phyloP scores from a whole-genome alignment of 1,140 invertebrate species.

The Limonius californicus region DNA sequence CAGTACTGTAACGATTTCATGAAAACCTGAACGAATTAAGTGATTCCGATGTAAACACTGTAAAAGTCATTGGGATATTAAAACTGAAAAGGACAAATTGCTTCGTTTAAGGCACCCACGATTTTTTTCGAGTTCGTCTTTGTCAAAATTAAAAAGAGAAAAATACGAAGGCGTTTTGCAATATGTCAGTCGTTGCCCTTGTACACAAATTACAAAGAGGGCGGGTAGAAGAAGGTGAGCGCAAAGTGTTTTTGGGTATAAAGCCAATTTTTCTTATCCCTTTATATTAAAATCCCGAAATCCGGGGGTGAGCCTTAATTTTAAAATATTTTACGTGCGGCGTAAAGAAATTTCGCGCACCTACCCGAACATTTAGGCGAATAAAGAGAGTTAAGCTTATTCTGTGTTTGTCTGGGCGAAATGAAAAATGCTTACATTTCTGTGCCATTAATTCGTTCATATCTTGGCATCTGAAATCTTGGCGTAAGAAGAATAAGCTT shows the following conservation, averaged over 20 bases:
- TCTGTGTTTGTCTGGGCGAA: neutral
- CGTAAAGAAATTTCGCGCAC: neutral
- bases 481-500: neutral
- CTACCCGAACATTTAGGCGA: neutral
- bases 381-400: neutral
- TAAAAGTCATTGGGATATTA: too few species aligned
- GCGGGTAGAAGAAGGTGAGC: neutral
- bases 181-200: neutral
- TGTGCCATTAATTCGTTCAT: neutral
- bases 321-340: neutral
- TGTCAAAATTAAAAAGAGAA: too few species aligned
- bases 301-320: neutral
- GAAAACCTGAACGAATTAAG: too few species aligned
- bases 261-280: neutral
- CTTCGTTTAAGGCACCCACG: too few species aligned
- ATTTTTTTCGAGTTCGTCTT: too few species aligned
- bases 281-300: conserved; percentile 2
- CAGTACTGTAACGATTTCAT: too few species aligned
- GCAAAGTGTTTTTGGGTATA: neutral
- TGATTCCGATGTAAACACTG: too few species aligned
- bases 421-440: neutral
- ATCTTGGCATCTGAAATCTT: neutral
- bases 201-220: neutral
- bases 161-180: too few species aligned
- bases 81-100: too few species aligned